Evolutionary conservation across 1,140 invertebrate genomes (phyloP), one percentile per base, ranked within the genome.

Genomic region (Gryllus bimaculatus): DNA sequence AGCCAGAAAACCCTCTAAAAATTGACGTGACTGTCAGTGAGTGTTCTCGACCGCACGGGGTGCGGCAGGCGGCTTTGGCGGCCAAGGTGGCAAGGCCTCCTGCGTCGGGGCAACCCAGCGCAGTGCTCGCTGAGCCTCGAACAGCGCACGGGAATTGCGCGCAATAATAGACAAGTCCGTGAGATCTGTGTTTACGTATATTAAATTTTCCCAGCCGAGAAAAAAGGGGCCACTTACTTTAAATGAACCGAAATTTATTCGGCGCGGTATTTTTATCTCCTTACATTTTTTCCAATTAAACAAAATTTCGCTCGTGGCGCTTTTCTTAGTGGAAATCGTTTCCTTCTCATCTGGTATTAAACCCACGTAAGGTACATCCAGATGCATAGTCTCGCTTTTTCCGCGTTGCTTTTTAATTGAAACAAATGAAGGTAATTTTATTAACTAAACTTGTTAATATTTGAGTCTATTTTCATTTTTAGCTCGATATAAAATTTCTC

Each of bases 371-470:
- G 18, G 10, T 66, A 66, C 54, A 66, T 66, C 54, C 54, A 66
- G 18, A 66, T 66, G 54, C 18, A 66, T 66, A 66, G 18, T 13
- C 10, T 66, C 18, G 54, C 54, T 66, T 66, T 66, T 66, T 66
- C 54, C 54, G 18, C 2, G 54, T 18, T 18, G 54, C 54, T 66
- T 66, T 66, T 66, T 66, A 66, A 66, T 66, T 66, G 54, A 66
- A 66, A 66, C 54, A 66, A 66, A 66, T 66, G 54, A 66, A 66
- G 54, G 54, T 18, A 66, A 66, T 66, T 66, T 66, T 66, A 66
- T 66, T 66, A 66, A 66, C 54, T 66, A 66, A 66, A 66, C 54
- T 66, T 66, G 54, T 66, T 66, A 66, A 66, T 66, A 66, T 66
- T 66, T 66, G 54, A 66, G 54, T 66, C 54, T 66, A 66, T 66